These are phyloP conservation scores for Lumbricus terrestris DNA, from an alignment of 2,888 invertebrate species.

Conservation along the genomic window DNA sequence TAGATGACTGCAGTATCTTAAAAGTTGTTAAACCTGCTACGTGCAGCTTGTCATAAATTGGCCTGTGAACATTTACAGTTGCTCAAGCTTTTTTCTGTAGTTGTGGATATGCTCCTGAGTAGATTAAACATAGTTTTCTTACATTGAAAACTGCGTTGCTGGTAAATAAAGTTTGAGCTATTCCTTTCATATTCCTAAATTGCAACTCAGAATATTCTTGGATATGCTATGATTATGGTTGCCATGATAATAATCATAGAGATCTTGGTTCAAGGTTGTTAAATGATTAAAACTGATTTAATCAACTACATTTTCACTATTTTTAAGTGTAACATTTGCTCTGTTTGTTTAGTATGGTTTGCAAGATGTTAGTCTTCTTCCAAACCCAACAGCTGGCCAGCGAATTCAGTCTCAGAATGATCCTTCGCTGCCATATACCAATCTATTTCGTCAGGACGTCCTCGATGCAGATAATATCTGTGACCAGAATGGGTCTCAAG, in stretches of 20 bases:
- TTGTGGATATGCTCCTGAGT: neutral
- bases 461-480: neutral
- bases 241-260: too few species aligned
- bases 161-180: too few species aligned
- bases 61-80: too few species aligned
- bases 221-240: too few species aligned
- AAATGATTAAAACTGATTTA: neutral
- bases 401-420: neutral
- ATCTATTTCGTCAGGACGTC: neutral
- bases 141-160: too few species aligned
- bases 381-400: neutral
- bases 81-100: neutral
- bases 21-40: neutral
- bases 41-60: too few species aligned
- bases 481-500: neutral
- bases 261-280: too few species aligned
- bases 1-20: neutral
- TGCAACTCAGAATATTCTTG: too few species aligned
- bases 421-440: neutral
- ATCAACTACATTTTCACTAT: neutral
- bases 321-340: neutral
- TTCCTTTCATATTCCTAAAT: too few species aligned
- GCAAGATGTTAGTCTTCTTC: neutral
- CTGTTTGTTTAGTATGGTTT: neutral
- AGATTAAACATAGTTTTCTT: neutral